Evolutionary conservation across 2,797 vertebrate genomes (phyloP), one percentile per base, ranked within the genome.

Genomic region (Coracias cyanogaster): DNA sequence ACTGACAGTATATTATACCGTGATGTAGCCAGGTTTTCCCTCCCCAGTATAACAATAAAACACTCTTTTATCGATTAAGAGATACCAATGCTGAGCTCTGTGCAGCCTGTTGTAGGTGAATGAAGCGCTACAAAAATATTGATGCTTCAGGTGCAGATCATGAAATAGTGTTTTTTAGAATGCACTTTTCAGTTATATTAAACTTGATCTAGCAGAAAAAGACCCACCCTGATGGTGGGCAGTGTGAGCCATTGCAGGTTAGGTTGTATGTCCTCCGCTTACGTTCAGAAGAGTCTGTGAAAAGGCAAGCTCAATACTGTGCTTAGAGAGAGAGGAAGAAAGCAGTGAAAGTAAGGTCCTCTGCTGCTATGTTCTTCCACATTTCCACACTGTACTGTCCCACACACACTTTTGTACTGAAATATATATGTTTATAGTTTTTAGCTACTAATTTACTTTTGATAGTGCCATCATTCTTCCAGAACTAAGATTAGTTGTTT

Each of bases 51-150:
- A 57, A n/a, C 67, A 88, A 84, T 82, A 91, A 91, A 88, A 12
- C 52, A 77, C 55, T 41, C 55, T 73, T 82, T 33, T 76, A 77
- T 71, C 79, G 82, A 88, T 95, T 67, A 89, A 86, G 88, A 90
- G 86, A 90, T 84, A 87, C 9, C 0, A 22, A 51, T 82, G 72
- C 64, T 66, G 78, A 86, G 60, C 64, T 91, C 78, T 12, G 3
- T 52, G 33, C 43, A 85, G 60, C 22, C 74, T 80, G 74, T 82
- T 1, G 0, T 10, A 51, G 89, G 78, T 92, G 45, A 84, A 84
- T 80, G 29, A 87, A 96, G 12, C 73, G 73, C 81, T 80, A 8
- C 28, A 82, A 80, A 96, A 96, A 85, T 93, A 92, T 73, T 90
- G 89, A 72, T 54, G 86, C 92, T 96, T 93, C 55, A 80, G 94